phyloP scores from a whole-genome alignment of 1,140 invertebrate genomes.

The Drosophila yakuba region DNA sequence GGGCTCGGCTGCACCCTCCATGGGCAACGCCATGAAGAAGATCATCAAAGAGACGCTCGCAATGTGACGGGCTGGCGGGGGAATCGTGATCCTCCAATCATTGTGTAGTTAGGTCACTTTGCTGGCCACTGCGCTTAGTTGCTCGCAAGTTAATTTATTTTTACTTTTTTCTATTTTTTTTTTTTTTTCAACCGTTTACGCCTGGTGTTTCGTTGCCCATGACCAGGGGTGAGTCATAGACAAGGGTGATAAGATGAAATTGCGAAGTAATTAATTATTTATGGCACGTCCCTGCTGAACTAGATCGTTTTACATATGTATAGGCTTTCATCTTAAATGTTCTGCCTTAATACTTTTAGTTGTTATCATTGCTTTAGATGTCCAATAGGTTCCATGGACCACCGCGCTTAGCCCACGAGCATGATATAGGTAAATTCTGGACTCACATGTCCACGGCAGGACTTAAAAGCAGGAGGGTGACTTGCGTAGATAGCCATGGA shows the following conservation, averaged over 20 bases:
- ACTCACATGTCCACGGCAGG: not conserved
- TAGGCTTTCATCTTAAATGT: not conserved
- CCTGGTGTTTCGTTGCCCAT: not conserved
- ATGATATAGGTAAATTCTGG: slow-evolving; percentile 1
- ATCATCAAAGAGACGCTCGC: slow-evolving; percentile 94
- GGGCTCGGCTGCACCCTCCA: slow-evolving; percentile 89
- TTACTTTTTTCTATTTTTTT: not conserved
- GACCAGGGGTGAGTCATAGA: slow-evolving; percentile 14
- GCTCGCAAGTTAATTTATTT: slow-evolving; percentile 18
- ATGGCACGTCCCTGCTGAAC: slow-evolving; percentile 13
- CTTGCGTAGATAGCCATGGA: not conserved
- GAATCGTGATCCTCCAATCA: not conserved
- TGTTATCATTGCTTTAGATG: slow-evolving; percentile 18
- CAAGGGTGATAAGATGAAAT: slow-evolving; percentile 25
- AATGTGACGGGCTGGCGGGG: slow-evolving; percentile 85
- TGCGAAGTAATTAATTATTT: slow-evolving; percentile 25
- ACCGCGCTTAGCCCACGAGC: not conserved
- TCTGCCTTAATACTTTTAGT: slow-evolving; percentile 19
- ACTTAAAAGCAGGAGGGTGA: not conserved
- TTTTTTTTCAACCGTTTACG: slow-evolving; percentile 9
- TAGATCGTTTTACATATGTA: not conserved
- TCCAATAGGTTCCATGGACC: not conserved
- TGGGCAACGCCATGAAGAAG: slow-evolving; percentile 95
- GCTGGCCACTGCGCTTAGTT: not conserved
- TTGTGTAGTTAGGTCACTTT: not conserved